These are phyloP conservation scores for Hexactinellida sp. DNA, from an alignment of 37 sponge, comb jelly and placozoan genomes.

Conservation along the genomic window DNA sequence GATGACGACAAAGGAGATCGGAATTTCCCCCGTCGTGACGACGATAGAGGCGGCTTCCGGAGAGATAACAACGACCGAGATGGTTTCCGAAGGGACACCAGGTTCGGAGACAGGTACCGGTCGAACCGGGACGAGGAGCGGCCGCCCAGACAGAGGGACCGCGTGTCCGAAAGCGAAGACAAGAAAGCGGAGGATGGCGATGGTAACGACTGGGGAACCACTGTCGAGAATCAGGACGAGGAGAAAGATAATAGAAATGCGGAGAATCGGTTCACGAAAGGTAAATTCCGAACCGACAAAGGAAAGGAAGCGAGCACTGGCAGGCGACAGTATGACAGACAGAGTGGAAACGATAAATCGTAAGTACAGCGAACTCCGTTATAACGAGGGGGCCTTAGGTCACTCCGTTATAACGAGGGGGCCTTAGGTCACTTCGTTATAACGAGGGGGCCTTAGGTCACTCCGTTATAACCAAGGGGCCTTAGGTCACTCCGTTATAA, in stretches of 20 bases:
- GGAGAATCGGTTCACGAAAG: neutral
- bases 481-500: too few species aligned
- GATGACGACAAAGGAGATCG: neutral
- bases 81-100: neutral
- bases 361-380: too few species aligned
- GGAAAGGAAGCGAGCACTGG: neutral
- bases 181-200: neutral
- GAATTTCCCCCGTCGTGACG: neutral
- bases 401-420: too few species aligned
- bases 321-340: neutral
- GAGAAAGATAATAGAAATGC: neutral
- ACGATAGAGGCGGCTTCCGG: neutral
- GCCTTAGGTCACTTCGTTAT: too few species aligned
- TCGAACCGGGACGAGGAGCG: neutral
- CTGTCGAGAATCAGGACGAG: neutral
- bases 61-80: neutral
- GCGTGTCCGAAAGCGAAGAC: neutral
- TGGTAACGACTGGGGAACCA: neutral
- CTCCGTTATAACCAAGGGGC: too few species aligned
- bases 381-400: too few species aligned
- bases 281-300: neutral
- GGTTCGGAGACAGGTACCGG: neutral
- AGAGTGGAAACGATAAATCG: constrained; percentile 12
- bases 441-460: too few species aligned
- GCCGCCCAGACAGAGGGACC: neutral